A percentile compares a stretch with the other conserved stretches of the same genome.
phyloP scores from a whole-genome alignment of 2,888 invertebrate genomes.

The Frankliniella intonsa region DNA sequence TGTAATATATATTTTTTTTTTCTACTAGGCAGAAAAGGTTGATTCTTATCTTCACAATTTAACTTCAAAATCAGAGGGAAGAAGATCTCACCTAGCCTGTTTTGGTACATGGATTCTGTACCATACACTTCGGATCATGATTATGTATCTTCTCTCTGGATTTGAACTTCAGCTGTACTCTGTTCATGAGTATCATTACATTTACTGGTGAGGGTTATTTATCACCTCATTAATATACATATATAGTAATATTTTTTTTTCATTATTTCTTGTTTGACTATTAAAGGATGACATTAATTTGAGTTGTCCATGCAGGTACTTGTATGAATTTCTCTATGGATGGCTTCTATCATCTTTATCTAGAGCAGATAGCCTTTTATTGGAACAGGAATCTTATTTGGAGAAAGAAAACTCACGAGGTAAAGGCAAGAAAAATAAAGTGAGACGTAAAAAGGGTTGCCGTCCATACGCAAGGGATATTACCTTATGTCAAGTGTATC shows the following conservation, averaged over 20 bases:
- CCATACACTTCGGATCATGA: constrained; percentile 88
- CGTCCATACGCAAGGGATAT: constrained; percentile 77
- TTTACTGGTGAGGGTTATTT: constrained; percentile 68
- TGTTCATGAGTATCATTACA: constrained; percentile 92
- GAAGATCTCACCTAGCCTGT: constrained; percentile 72
- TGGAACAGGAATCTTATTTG: constrained; percentile 63
- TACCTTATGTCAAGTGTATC: constrained; percentile 83
- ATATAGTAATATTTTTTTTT: neutral
- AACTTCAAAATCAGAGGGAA: constrained; percentile 62
- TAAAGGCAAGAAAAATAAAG: constrained; percentile 51
- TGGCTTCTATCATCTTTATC: constrained; percentile 89
- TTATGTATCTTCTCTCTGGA: constrained; percentile 87
- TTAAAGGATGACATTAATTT: constrained; percentile 29
- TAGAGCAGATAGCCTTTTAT: constrained; percentile 78
- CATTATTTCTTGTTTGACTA: constrained; percentile 29
- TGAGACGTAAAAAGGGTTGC: constrained; percentile 62
- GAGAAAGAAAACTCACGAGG: constrained; percentile 50
- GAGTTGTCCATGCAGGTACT: constrained; percentile 58
- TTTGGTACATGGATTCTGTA: constrained; percentile 94
- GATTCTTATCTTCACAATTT: constrained; percentile 75
- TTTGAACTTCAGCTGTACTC: constrained; percentile 95
- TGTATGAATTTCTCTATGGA: constrained; percentile 90
- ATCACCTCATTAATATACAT: neutral
- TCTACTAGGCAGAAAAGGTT: constrained; percentile 74
- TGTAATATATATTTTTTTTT: constrained; percentile 4